These are phyloP conservation scores for Aplochiton taeniatus DNA, from an alignment of 2,797 vertebrate genomes.

Conservation along the genomic window DNA sequence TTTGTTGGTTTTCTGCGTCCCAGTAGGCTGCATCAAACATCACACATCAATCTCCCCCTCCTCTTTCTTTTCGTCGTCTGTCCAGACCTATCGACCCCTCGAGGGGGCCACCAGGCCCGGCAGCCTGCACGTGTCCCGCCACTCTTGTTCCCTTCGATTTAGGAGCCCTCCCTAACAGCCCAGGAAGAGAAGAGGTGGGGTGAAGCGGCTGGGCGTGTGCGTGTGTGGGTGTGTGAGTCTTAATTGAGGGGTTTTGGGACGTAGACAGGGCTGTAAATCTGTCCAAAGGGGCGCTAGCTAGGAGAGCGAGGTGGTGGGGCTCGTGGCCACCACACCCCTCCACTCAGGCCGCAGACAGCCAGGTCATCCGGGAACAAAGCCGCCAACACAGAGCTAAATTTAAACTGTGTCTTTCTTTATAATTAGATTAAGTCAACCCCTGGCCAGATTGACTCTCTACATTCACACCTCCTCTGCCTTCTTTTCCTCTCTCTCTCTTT, in stretches of 20 bases:
- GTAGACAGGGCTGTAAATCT: slow-evolving; percentile 54
- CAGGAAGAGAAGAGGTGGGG: slow-evolving; percentile 12
- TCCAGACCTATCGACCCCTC: slow-evolving; percentile 30
- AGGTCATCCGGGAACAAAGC: slow-evolving; percentile 21
- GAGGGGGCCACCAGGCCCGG: slow-evolving; percentile 15
- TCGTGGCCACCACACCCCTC: slow-evolving; percentile 42
- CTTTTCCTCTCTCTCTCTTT: not conserved
- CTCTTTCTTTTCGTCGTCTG: slow-evolving; percentile 14
- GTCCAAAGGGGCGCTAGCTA: slow-evolving; percentile 30
- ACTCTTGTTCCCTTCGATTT: slow-evolving; percentile 18
- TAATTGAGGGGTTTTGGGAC: slow-evolving; percentile 30
- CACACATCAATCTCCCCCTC: slow-evolving; percentile 70
- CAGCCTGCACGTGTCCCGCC: slow-evolving; percentile 25
- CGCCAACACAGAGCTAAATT: slow-evolving; percentile 25
- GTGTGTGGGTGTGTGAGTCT: slow-evolving; percentile 30
- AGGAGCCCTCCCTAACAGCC: slow-evolving; percentile 14
- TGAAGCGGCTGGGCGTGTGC: slow-evolving; percentile 22
- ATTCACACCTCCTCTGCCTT: not conserved
- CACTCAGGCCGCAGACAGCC: slow-evolving; percentile 32
- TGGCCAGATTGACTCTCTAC: slow-evolving; percentile 9
- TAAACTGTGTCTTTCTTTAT: slow-evolving; percentile 11
- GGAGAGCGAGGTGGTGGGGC: slow-evolving; percentile 21
- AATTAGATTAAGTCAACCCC: slow-evolving; percentile 35
- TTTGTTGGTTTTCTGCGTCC: slow-evolving; percentile 13
- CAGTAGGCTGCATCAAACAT: slow-evolving; percentile 62